These are phyloP conservation scores for Mormyrops attenuatus DNA, from an alignment of 2,797 vertebrate species.

Conservation along the genomic window DNA sequence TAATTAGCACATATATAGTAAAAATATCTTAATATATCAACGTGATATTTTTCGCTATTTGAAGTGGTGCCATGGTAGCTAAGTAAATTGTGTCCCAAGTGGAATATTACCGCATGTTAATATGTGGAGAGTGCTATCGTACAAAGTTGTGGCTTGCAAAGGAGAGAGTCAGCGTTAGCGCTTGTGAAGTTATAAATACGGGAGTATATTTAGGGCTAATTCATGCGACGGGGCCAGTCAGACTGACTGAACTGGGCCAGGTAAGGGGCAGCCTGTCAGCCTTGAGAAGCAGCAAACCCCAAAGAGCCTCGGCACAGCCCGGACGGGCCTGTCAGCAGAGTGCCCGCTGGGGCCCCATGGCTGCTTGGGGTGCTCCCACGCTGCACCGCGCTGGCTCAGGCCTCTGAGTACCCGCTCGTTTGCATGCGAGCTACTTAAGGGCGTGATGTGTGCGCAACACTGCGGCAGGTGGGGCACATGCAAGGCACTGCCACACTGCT, in stretches of 20 bases:
- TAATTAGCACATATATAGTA: background rate
- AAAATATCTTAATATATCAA: constrained; percentile 1
- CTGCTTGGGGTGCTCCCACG: background rate
- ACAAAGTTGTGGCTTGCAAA: background rate
- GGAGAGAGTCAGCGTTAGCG: background rate
- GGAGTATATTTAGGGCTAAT: constrained; percentile 9
- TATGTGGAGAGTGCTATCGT: background rate
- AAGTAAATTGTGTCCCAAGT: background rate
- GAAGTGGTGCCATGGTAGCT: background rate
- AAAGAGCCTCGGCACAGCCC: background rate
- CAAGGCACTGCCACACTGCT: background rate
- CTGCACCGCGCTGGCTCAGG: background rate
- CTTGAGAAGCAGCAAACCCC: background rate
- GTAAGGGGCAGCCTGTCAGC: constrained; percentile 30
- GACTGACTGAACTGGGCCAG: constrained; percentile 45
- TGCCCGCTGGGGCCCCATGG: background rate
- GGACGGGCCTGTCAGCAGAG: background rate
- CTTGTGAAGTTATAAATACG: constrained; percentile 17
- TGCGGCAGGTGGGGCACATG: background rate
- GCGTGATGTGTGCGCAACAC: background rate
- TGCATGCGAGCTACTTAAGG: constrained; percentile 1
- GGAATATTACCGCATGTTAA: background rate
- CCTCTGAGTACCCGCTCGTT: background rate
- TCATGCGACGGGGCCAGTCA: constrained; percentile 27
- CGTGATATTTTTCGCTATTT: background rate